Evolutionary conservation across 2,888 invertebrate genomes (phyloP).

Genomic region (Agrotis exclamationis): DNA sequence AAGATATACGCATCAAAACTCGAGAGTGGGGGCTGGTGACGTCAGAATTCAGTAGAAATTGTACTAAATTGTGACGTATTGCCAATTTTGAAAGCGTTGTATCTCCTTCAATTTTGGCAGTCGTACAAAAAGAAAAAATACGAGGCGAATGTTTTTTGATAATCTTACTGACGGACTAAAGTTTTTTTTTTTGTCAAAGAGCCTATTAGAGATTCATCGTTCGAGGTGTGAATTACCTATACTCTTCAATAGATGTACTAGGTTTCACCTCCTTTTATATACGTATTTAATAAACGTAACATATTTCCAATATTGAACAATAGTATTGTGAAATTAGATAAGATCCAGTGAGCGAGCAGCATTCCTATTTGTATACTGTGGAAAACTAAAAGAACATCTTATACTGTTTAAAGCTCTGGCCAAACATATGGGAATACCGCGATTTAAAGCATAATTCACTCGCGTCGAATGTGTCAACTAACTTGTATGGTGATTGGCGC

Average conservation of each 20-base stretch:
- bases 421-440: background rate
- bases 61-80: no score
- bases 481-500: background rate
- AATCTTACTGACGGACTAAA: no score
- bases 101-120: no score
- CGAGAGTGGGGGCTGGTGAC: no score
- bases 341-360: slow-evolving; percentile 34
- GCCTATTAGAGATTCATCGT: no score
- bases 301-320: slow-evolving; percentile 4
- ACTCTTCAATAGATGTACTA: slow-evolving; percentile 26
- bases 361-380: slow-evolving; percentile 16
- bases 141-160: no score
- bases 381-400: slow-evolving; percentile 22
- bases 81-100: no score
- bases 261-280: background rate
- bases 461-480: background rate
- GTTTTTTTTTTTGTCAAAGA: no score
- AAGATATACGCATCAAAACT: no score
- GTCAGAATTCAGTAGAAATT: no score
- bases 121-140: no score
- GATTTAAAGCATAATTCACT: background rate
- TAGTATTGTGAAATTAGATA: slow-evolving; percentile 19
- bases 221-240: slow-evolving; percentile 9
- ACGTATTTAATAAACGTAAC: slow-evolving; percentile 34
- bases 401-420: slow-evolving; percentile 9